Base-by-base conservation (phyloP, 2,113 vertebrate genomes). In the Cichladusa arquata region DNA sequence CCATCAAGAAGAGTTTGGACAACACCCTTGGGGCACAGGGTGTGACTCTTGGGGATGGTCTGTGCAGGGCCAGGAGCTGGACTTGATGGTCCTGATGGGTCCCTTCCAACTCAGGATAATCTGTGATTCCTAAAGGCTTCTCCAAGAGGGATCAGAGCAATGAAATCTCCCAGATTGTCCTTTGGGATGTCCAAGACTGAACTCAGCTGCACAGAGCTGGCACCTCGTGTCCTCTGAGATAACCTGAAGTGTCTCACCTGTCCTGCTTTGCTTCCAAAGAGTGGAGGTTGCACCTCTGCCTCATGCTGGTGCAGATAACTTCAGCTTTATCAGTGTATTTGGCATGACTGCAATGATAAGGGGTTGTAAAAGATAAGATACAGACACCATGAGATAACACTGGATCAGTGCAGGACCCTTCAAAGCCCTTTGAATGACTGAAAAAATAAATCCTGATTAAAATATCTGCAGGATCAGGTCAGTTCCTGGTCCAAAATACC, bases 111-210 rank as follows among this genome's bases (percentile, higher is more conserved):
- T 3, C 23, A 6, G 72, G 45, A 38, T 4, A 15, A 53, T 15
- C 45, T 19, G 18, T 22, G 62, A 28, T 33, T 44, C 33, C 1
- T 18, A 19, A 12, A 36, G 18, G 31, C 17, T 65, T 69, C 70
- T 57, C 58, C 26, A 36, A 17, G 15, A 2, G 20, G 26, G 14
- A 12, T 18, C 14, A 26, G 48, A 88, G 23, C 18, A 54, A 14
- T 2, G 31, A 8, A 25, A 48, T 11, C 34, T 42, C 53, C 58
- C 14, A 8, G 22, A 2, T 0, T 8, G 25, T 8, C 28, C n/a
- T 71, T 67, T 25, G 45, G 44, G 50, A 71, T 3, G 16, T 11
- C 51, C 48, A 69, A 53, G 45, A 6, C 19, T 48, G 62, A 78
- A 22, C 33, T 29, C 19, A 22, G 1, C 8, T 28, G 47, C 20